A percentile compares a stretch with the other conserved stretches of the same genome.
Conservation (phyloP, 2,888 invertebrate genomes). For the Epistrophe grossulariae region DNA sequence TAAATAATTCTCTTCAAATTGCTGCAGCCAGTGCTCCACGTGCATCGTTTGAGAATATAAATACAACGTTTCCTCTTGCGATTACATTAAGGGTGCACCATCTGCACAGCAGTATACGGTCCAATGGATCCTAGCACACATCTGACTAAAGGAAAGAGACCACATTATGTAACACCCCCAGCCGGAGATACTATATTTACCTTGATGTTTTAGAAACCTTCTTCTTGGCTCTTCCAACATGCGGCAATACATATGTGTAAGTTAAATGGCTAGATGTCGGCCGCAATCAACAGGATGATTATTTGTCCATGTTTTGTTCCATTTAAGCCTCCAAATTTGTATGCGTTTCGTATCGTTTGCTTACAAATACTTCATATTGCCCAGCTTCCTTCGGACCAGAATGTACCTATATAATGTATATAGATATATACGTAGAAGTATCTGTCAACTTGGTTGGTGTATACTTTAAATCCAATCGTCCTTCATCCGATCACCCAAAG, state of each 20-base stretch:
- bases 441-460: not conserved
- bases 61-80: not conserved
- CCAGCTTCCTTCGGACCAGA: not conserved
- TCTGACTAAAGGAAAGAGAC: conserved; percentile 1
- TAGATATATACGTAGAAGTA: not conserved
- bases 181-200: conserved; percentile 41
- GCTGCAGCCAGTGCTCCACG: not conserved
- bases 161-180: conserved; percentile 35
- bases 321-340: conserved; percentile 54
- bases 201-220: conserved; percentile 37
- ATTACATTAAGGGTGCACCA: conserved; percentile 47
- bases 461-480: conserved; percentile 59
- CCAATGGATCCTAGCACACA: conserved; percentile 18
- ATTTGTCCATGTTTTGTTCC: conserved; percentile 49
- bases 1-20: not conserved
- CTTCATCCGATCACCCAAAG: conserved; percentile 49
- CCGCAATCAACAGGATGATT: conserved; percentile 69
- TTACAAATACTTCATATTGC: conserved; percentile 37
- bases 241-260: no score
- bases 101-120: conserved; percentile 28
- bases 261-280: conserved; percentile 18
- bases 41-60: not conserved
- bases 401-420: not conserved
- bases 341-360: conserved; percentile 23
- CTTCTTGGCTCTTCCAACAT: no score